A percentile compares a stretch with the other conserved stretches of the same genome.
These are phyloP conservation scores for Volucella inflata DNA, from an alignment of 2,888 invertebrate species.

Conservation along the genomic window DNA sequence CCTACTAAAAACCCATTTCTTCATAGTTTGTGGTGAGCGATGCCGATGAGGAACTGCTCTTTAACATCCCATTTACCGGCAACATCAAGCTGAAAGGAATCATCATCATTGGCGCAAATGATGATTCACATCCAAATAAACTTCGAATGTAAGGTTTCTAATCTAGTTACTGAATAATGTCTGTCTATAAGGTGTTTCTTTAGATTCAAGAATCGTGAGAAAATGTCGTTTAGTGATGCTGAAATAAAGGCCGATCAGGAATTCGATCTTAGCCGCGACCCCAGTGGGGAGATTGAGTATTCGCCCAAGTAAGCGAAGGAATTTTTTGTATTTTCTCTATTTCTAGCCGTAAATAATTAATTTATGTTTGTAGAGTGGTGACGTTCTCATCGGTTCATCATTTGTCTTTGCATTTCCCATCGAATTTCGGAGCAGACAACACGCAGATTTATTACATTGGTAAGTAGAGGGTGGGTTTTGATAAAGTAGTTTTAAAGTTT, in stretches of 20 bases:
- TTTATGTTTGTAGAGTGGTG: slow-evolving; percentile 90
- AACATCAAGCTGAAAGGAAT: slow-evolving; percentile 98
- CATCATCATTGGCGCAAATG: slow-evolving; percentile 94
- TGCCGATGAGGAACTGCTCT: slow-evolving; percentile 96
- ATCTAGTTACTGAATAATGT: too few relatives aligned
- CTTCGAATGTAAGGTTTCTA: slow-evolving; percentile 91
- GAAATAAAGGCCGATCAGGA: slow-evolving; percentile 91
- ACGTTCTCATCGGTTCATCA: slow-evolving; percentile 96
- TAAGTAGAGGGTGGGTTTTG: slow-evolving; percentile 42
- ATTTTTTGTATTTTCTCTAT: not conserved
- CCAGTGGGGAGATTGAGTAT: slow-evolving; percentile 93
- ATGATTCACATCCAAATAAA: slow-evolving; percentile 92
- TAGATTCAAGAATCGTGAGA: slow-evolving; percentile 94
- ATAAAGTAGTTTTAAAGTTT: too few relatives aligned
- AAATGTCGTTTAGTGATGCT: slow-evolving; percentile 97
- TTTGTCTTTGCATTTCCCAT: slow-evolving; percentile 94
- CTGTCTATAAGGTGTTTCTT: not conserved
- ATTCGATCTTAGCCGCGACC: slow-evolving; percentile 93
- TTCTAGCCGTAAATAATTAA: not conserved
- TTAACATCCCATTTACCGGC: slow-evolving; percentile 98
- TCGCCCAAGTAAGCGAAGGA: slow-evolving; percentile 88
- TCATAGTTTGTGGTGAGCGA: slow-evolving; percentile 97
- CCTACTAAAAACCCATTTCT: not conserved
- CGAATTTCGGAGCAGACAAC: slow-evolving; percentile 93
- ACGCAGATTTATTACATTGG: slow-evolving; percentile 96